Evolutionary conservation across 1,140 invertebrate genomes (phyloP), one percentile per base, ranked within the genome.

Genomic region (Drosophila sp.): DNA sequence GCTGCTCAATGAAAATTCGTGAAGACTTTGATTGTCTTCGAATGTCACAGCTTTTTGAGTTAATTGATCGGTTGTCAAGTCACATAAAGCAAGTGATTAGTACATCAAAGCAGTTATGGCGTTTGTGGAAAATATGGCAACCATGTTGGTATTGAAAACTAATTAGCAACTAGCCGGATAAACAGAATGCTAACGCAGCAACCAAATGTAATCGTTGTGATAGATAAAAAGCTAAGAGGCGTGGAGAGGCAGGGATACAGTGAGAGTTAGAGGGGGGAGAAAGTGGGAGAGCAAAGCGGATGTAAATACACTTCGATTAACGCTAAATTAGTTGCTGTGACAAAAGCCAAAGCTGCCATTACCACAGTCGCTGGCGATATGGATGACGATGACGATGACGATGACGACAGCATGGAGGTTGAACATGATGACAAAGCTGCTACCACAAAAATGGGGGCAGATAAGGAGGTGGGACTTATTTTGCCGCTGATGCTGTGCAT

Each of bases 251-350:
- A 18, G 21, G 2, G 43, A 8, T 0, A 34, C 6, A 8, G 13
- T 2, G n/a, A 14, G 11, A 21, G 7, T 4, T 13, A 2, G 27
- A 34, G 29, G 29, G 18, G 11, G 14, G n/a, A 9, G 18, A 13
- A 11, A 9, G 40, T 2, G 41, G 2, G 7, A 8, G n/a, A 14
- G 8, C 0, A 13, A 11, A 53, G 48, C 34, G 57, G 43, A 32
- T 66, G 74, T 78, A 67, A 75, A 82, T 78, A 65, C 53, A 79
- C 65, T 83, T 83, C 80, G 80, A 76, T 83, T 83, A 83, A 76
- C 66, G 80, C 66, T 79, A 79, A 83, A 83, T 83, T 79, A 79
- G 72, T 62, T 43, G 72, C 58, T 57, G 69, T 53, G 77, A 57
- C 64, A 62, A 58, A 69, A 61, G 29, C 69, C 61, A 48, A 72